Conservation (phyloP, 2,113 vertebrate genomes). For the Paraplagusia blochii region DNA sequence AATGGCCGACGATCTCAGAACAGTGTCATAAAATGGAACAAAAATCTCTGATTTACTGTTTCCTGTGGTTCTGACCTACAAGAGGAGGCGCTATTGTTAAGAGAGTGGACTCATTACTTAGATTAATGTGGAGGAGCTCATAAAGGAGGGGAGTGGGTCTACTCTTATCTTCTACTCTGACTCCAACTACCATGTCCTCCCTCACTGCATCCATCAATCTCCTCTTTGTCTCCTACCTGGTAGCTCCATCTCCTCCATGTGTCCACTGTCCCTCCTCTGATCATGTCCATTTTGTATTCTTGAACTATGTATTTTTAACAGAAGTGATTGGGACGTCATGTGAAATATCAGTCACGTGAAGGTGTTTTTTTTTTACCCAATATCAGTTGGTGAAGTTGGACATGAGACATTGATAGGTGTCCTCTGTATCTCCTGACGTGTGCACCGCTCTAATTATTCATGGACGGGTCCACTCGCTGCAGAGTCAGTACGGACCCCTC, state of each 20-base stretch:
- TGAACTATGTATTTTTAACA: too few species aligned
- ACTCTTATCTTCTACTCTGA: too few species aligned
- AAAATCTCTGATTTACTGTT: constrained; percentile 6
- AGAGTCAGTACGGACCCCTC: constrained; percentile 19
- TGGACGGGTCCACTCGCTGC: constrained; percentile 19
- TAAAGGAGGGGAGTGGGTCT: too few species aligned
- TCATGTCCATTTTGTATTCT: too few species aligned
- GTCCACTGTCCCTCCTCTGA: too few species aligned
- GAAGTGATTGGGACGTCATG: too few species aligned
- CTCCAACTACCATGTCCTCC: too few species aligned
- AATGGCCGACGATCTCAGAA: not conserved
- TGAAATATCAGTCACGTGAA: too few species aligned
- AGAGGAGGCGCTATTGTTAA: constrained; percentile 18
- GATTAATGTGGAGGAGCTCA: constrained; percentile 21
- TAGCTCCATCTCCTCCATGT: too few species aligned
- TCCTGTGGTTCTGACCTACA: constrained; percentile 22
- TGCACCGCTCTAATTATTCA: constrained; percentile 29
- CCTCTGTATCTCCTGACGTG: constrained; percentile 1
- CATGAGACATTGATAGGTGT: not conserved
- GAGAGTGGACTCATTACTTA: constrained; percentile 17
- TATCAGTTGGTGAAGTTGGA: not conserved
- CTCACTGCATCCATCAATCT: too few species aligned
- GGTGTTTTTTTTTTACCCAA: too few species aligned
- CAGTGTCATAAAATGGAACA: constrained; percentile 1
- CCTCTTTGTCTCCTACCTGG: too few species aligned